Conservation (phyloP, 2,888 invertebrate genomes). For the Ceriagrion tenellum region DNA sequence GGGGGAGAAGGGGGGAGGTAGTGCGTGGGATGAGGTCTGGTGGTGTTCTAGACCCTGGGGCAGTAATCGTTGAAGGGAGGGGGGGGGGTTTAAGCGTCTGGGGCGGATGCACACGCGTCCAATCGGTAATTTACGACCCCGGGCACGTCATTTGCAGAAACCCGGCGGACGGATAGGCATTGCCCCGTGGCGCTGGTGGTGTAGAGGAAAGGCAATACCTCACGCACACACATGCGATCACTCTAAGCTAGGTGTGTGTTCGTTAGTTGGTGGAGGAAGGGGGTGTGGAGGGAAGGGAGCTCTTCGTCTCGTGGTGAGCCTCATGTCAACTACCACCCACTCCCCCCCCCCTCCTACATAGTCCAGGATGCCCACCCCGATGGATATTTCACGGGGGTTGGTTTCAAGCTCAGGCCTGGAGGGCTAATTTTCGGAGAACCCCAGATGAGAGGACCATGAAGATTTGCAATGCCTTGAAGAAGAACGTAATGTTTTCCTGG, state of each 20-base stretch:
- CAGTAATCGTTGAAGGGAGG: background rate
- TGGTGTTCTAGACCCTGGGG: background rate
- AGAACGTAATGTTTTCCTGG: too few species aligned
- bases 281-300: background rate
- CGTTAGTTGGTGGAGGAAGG: too few species aligned
- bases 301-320: background rate
- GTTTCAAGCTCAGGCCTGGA: too few species aligned
- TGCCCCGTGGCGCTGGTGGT: background rate
- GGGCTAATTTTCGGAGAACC: too few species aligned
- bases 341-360: too few species aligned
- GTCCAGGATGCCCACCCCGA: too few species aligned
- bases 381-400: too few species aligned
- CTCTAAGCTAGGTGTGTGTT: background rate
- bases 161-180: background rate
- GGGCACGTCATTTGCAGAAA: background rate
- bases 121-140: slow-evolving; percentile 12
- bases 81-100: background rate
- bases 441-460: too few species aligned
- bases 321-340: too few species aligned
- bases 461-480: too few species aligned
- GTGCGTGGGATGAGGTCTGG: background rate
- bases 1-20: background rate
- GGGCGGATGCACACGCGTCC: background rate
- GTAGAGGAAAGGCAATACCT: background rate
- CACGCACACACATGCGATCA: background rate